phyloP scores from a whole-genome alignment of 2,797 vertebrate genomes.

The Chelmon rostratus region DNA sequence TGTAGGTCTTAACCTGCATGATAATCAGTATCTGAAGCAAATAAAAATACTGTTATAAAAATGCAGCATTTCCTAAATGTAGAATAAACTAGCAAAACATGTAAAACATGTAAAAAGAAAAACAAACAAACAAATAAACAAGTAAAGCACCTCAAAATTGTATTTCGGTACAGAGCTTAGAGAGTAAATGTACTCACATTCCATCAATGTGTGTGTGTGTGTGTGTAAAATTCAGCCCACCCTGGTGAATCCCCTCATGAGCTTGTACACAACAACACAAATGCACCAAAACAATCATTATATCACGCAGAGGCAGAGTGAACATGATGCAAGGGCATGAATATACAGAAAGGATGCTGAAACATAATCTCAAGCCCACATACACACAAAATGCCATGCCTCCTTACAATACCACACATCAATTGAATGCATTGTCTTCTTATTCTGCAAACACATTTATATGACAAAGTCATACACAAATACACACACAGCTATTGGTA shows the following conservation, averaged over 20 bases:
- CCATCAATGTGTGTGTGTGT: background rate
- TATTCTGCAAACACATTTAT: constrained; percentile 30
- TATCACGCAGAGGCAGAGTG: constrained; percentile 15
- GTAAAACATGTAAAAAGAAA: background rate
- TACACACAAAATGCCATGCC: background rate
- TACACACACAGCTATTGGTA: constrained; percentile 43
- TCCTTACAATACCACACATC: constrained; percentile 25
- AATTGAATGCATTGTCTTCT: constrained; percentile 35
- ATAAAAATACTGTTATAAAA: too few relatives aligned
- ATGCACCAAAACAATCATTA: constrained; percentile 22
- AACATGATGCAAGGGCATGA: constrained; percentile 7
- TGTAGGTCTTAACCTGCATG: too few relatives aligned
- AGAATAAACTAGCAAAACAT: background rate
- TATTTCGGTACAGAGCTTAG: too few relatives aligned
- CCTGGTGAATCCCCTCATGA: background rate
- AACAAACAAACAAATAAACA: background rate
- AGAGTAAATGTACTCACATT: background rate
- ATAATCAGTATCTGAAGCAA: too few relatives aligned
- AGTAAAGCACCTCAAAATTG: background rate
- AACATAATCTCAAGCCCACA: constrained; percentile 19
- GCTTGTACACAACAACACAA: constrained; percentile 19
- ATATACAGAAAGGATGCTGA: constrained; percentile 18
- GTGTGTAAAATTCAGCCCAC: background rate
- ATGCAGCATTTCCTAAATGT: background rate
- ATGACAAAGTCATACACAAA: constrained; percentile 40